phyloP scores from a whole-genome alignment of 2,797 vertebrate genomes.

The Parauchenoglanis ngamensis region DNA sequence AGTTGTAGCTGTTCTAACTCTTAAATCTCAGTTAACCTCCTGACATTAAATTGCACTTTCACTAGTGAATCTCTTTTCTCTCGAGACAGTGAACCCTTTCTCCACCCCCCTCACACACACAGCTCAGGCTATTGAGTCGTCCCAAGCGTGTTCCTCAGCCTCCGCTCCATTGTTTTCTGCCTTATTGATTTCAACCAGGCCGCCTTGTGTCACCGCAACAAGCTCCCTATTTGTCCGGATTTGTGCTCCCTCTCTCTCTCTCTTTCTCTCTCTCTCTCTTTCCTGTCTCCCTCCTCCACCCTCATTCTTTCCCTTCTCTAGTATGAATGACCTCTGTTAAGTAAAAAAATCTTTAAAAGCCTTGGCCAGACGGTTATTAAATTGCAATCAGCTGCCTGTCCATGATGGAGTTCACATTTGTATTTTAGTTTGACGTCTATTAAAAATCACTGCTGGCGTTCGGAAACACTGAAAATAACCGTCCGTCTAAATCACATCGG shows the following conservation, averaged over 20 bases:
- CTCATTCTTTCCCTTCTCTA: not conserved
- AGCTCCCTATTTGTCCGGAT: conserved; percentile 69
- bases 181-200: conserved; percentile 76
- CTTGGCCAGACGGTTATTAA: conserved; percentile 69
- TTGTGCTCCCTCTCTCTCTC: conserved; percentile 64
- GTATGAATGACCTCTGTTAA: conserved; percentile 66
- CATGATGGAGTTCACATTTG: conserved; percentile 66
- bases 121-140: conserved; percentile 66
- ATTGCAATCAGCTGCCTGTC: conserved; percentile 71
- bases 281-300: not conserved
- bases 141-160: conserved; percentile 70
- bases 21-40: conserved; percentile 17
- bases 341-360: conserved; percentile 59
- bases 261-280: conserved; percentile 5
- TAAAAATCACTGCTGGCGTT: conserved; percentile 11
- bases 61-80: conserved; percentile 14
- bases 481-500: not conserved
- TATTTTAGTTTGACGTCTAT: conserved; percentile 45
- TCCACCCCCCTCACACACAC: conserved; percentile 57
- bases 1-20: not conserved
- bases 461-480: not conserved
- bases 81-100: not conserved
- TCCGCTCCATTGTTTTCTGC: conserved; percentile 70
- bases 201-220: conserved; percentile 64
- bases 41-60: conserved; percentile 17